Base-by-base conservation (phyloP, 1,140 invertebrate genomes). In the Centruroides sculpturatus region DNA sequence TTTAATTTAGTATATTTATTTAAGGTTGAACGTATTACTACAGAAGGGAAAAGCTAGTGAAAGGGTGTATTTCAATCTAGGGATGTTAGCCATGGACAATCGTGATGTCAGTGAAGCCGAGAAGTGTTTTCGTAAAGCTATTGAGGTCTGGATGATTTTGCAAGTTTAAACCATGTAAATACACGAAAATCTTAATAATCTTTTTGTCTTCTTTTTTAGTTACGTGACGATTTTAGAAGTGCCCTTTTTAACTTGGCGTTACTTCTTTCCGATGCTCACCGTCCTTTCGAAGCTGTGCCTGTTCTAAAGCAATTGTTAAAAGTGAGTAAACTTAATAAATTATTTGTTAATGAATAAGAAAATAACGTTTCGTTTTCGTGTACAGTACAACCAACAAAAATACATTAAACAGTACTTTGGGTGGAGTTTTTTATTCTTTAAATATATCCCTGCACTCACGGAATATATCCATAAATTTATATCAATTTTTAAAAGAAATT, bases 11-110 rank as follows among this genome's bases (percentile, higher is more conserved):
- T 51, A 6, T 52, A 2, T 55, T 23, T 56, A 53, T 55, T 55
- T 47, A n/a, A 64, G 68, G 12, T 80, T 93, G 4, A 78, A 89
- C 7, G 86, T 89, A 66, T 79, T 95, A 7, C 73, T 92, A 35
- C 80, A 83, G 64, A 88, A 86, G 74, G 87, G 71, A 55, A 66
- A 73, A 1, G 69, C 64, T 58, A 93, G 92, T 71, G 90, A 94
- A 70, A 78, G 89, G 60, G 87, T 93, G 3, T 87, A 90, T 72
- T 98, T 97, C 72, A 95, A 96, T 77, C 77, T 96, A 48, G 92
- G 89, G 57, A 96, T 97, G 92, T 75, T 98, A 51, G 87, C 90
- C 12, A 97, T 95, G 91, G 92, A 97, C 71, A 89, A 93, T 70
- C 82, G 85, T 47, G 86, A 93, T 70, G 86, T 84, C 35, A 81